Evolutionary conservation across 2,888 invertebrate genomes (phyloP), one percentile per base, ranked within the genome.

Genomic region (Agrenia bidenticulata): DNA sequence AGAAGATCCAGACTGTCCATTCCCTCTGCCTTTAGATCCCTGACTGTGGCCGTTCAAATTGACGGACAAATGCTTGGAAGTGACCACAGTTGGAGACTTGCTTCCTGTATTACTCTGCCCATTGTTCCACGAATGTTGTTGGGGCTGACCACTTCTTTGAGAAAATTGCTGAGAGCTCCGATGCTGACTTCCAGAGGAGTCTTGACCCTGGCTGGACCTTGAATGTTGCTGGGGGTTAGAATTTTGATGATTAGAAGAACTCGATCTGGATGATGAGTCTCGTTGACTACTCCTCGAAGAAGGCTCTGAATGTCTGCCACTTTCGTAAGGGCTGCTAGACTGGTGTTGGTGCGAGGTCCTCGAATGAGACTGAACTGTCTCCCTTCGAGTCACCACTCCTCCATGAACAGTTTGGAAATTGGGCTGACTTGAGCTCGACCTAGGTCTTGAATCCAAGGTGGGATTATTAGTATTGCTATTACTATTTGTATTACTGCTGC

Each of bases 401-500:
- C 55, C 55, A 24, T 24, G 55, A 32, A 55, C 55, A 26, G 55
- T 24, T 27, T 24, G 55, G 17, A 27, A 55, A 2, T 9, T 27
- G 27, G 55, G 32, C 27, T 55, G 55, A 24, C 37, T 17, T 4
- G 24, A 23, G 21, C 2, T 9, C 2, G 23, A 13, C n/a, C n/a
- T 13, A 5, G 37, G n/a, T 2, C 26, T 32, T 23, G 19, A 24
- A 23, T 23, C 24, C 7, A 7, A n/a, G 11, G 2, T 32, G 15
- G 37, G 11, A 32, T 55, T 55, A 32, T 17, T 19, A 55, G 9
- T 55, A 55, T 26, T 32, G 2, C 5, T 4, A 55, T 32, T 55
- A 51, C 15, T 24, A 7, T 23, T 21, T 11, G 50, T 66, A 54
- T 42, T 58, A 32, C 57, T 63, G 24, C 62, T 55, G 13, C 55